Evolutionary conservation across 2,888 invertebrate species (phyloP), one percentile per base, ranked within the genome.

Genomic region (Slavum lentiscoides): DNA sequence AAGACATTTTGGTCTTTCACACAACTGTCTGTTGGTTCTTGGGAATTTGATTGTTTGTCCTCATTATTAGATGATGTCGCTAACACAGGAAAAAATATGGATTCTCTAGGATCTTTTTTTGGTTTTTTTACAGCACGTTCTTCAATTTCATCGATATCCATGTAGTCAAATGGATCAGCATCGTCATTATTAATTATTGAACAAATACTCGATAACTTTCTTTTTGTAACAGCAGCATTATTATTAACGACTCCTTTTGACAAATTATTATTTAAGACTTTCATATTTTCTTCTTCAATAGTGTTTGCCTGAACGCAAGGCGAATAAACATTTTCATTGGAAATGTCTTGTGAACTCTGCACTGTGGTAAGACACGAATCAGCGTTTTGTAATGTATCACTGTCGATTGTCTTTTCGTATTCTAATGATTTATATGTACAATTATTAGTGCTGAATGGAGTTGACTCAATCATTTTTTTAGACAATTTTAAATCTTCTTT

Each of bases 131-230:
- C 37, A n/a, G 53, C 21, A 37, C 43, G 49, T n/a, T 39, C 39
- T 58, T 72, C 80, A 64, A 72, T 64, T 80, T 80, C 72, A 2
- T 80, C 80, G 2, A 80, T 66, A 58, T 80, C 72, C 21, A 37
- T 58, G 43, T 75, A 75, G 15, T 75, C 19, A 9, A 75, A 75
- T 4, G 55, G 66, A 19, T 75, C 58, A 39, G 39, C 39, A 15
- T 67, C 43, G 19, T 75, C 67, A 15, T 67, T 21, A 58, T 58
- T 67, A 19, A 55, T n/a, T 7, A 43, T 11, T 17, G 43, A 19
- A 19, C 23, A 17, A 66, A 55, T 15, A 39, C 64, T 64, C 11
- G 53, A 23, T 9, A 80, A 64, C n/a, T 80, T 80, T n/a, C 72
- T 64, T 72, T 80, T 80, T 1, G 61, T 13, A 69, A 15, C 21